Evolutionary conservation across 2,113 vertebrate species (phyloP), one percentile per base, ranked within the genome.

Genomic region (Hoplias malabaricus): DNA sequence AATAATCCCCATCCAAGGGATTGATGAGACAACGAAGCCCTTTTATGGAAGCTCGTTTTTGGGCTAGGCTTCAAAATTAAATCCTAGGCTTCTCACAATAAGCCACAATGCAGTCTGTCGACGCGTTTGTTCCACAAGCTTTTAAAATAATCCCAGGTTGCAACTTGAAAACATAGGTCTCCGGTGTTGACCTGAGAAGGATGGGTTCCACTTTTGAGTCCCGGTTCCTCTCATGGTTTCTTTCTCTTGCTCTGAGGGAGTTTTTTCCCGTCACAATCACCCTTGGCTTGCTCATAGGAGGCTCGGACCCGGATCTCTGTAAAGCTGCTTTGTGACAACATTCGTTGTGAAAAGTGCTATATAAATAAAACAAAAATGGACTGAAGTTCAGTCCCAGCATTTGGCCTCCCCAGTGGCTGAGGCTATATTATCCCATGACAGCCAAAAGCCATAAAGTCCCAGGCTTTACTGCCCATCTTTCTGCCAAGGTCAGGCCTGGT

Each of bases 1-100:
- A 74, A 63, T 43, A 67, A 38, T 34, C 53, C 53, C 74, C 43
- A 68, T 72, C 53, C 16, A 27, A 63, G 9, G 21, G 72, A 66
- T 50, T 61, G 12, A 73, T 36, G 66, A 72, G 71, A 82, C 36
- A 57, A 31, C 23, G 69, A 50, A 79, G 76, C 73, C 80, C 83
- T 70, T 69, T 34, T 31, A 34, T 19, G 42, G 54, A 67, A 76
- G 82, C 68, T 83, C 21, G 16, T 36, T 76, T 31, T 72, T n/a
- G 76, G 65, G 42, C 62, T 43, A 40, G 6, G 33, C 33, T 36
- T 53, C 34, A 59, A 36, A 74, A 40, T 62, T 23, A 33, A 23
- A 48, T 83, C 66, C 59, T 65, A 74, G 66, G 67, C 73, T 72
- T 73, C 76, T 59, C 19, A 50, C 13, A 57, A 65, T n/a, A 21